Evolutionary conservation across 2,797 vertebrate species (phyloP).

Genomic region (Lophotriccus pileatus): DNA sequence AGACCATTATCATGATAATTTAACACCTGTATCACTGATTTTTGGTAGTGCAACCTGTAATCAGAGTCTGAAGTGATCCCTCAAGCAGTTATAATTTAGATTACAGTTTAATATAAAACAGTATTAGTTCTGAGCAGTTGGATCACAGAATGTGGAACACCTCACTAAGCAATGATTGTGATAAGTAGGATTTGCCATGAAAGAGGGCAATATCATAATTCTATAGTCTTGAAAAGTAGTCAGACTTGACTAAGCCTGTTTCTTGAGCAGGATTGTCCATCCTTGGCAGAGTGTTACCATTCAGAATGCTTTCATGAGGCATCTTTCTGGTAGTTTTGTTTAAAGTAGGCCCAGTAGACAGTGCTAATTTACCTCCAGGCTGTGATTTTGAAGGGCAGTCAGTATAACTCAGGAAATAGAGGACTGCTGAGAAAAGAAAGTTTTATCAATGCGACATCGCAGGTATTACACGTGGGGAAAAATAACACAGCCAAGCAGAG

Average conservation of each 20-base stretch:
- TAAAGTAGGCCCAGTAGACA: not conserved
- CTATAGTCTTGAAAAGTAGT: not conserved
- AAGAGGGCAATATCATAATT: not conserved
- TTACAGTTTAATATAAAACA: conserved; percentile 56
- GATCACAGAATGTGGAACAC: conserved; percentile 38
- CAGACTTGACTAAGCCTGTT: not conserved
- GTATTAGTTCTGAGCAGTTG: conserved; percentile 23
- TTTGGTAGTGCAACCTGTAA: conserved; percentile 63
- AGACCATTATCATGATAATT: conserved; percentile 68
- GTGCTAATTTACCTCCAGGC: not conserved
- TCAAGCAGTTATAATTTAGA: conserved; percentile 69
- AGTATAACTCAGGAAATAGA: conserved; percentile 33
- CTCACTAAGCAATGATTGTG: not conserved
- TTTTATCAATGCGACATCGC: conserved; percentile 53
- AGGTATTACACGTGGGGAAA: conserved; percentile 28
- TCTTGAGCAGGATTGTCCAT: not conserved
- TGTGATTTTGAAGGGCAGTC: conserved; percentile 32
- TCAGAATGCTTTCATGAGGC: not conserved
- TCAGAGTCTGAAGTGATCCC: conserved; percentile 68
- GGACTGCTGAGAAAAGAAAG: not conserved
- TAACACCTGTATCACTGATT: conserved; percentile 71
- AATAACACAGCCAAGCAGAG: conserved; percentile 36
- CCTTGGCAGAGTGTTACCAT: not conserved
- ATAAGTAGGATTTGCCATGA: conserved; percentile 12
- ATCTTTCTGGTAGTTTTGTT: not conserved